These are phyloP conservation scores for Chloroceryle aenea DNA, from an alignment of 2,113 vertebrate genomes.

Conservation along the genomic window DNA sequence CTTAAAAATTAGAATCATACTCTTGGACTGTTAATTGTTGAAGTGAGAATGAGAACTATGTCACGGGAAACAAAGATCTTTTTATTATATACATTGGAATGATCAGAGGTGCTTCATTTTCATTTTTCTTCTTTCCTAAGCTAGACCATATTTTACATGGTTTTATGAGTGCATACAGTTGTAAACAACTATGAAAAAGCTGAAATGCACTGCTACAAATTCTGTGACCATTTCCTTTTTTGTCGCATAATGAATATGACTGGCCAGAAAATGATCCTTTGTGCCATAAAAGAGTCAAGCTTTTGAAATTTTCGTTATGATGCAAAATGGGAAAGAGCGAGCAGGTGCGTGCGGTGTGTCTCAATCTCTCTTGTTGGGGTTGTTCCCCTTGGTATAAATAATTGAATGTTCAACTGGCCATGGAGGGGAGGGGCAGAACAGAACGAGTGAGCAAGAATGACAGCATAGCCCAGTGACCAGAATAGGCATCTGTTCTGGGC, in stretches of 20 bases:
- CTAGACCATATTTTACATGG: neutral
- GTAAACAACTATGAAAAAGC: neutral
- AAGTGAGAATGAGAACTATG: neutral
- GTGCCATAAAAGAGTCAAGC: neutral
- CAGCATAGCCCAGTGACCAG: neutral
- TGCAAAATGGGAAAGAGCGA: constrained; percentile 24
- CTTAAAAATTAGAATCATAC: neutral
- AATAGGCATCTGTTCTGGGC: neutral
- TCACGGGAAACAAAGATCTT: neutral
- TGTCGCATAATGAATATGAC: neutral
- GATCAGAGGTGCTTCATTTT: neutral
- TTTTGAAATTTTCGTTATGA: constrained; percentile 48
- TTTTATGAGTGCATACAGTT: neutral
- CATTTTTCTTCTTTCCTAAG: neutral
- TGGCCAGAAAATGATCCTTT: neutral
- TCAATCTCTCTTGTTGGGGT: constrained; percentile 26
- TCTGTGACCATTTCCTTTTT: neutral
- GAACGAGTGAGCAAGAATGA: neutral
- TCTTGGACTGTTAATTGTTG: neutral
- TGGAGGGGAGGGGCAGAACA: too few species aligned
- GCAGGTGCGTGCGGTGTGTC: neutral
- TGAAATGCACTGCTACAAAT: neutral
- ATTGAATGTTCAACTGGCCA: constrained; percentile 4
- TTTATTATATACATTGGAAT: neutral
- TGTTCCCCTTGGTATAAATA: constrained; percentile 29